Evolutionary conservation across 2,797 vertebrate species (phyloP), one percentile per base, ranked within the genome.

Genomic region (Chaetophractus vellerosus): DNA sequence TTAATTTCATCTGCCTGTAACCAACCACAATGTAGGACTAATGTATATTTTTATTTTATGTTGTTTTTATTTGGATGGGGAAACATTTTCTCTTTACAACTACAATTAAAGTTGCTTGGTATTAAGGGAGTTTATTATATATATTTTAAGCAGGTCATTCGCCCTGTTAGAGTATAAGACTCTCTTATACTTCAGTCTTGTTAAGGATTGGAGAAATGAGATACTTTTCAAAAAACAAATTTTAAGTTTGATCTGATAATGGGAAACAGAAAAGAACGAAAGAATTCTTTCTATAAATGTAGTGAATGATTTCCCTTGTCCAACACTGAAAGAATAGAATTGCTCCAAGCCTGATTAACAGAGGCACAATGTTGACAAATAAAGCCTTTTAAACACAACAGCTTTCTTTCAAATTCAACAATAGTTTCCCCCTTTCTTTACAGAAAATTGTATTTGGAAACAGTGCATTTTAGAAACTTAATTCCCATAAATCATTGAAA

Each of bases 381-480:
- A 55, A 19, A 93, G 68, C 61, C 38, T 87, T 81, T 48, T 83
- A 79, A 94, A 59, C 38, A 55, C 57, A 95, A 55, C 18, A 72
- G 9, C 87, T 96, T 88, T 93, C 48, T 63, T 91, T 88, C 59
- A 72, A 92, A 88, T 85, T 95, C 38, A 95, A 14, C 19, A 93
- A 1, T 48, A 72, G 31, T 91, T 91, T 84, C 0, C 63, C 55
- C 63, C 84, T 75, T 23, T 82, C n/a, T 52, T 63, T 64, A 81
- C 6, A 61, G 50, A 88, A 88, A 92, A 80, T 48, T 3, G 2
- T 88, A 26, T 90, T 91, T 93, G 45, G 52, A 79, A 93, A 83
- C 5, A 75, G 31, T 71, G 4, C 83, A n/a, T 61, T 90, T 79
- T 80, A 88, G 69, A 88, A 94, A 64, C 76, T 81, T 88, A 88